phyloP scores from a whole-genome alignment of 1,140 invertebrate species.

The Drosophila virilis region DNA sequence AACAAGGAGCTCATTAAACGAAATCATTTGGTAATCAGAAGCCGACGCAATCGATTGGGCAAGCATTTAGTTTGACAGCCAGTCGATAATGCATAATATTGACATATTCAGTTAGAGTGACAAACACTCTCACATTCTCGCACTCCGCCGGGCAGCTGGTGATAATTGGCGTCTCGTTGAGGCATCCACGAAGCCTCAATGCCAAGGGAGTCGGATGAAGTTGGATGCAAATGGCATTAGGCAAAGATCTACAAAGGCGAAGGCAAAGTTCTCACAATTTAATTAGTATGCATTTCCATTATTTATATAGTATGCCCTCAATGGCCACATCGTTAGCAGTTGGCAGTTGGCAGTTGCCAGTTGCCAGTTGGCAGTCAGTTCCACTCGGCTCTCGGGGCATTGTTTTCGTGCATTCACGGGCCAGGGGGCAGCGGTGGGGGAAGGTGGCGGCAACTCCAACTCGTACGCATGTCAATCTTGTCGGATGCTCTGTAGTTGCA shows the following conservation, averaged over 20 bases:
- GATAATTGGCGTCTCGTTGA: conserved; percentile 53
- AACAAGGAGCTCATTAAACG: too few relatives aligned
- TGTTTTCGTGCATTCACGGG: conserved; percentile 31
- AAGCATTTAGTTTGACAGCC: conserved; percentile 12
- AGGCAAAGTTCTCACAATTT: conserved; percentile 65
- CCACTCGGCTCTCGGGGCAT: conserved; percentile 37
- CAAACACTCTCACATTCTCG: conserved; percentile 43
- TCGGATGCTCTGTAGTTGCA: conserved; percentile 41
- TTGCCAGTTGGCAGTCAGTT: conserved; percentile 8
- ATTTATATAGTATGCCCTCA: conserved; percentile 68
- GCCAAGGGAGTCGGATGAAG: neutral
- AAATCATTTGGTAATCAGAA: neutral
- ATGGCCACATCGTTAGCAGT: conserved; percentile 48
- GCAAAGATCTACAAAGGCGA: conserved; percentile 8
- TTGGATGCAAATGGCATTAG: conserved; percentile 53
- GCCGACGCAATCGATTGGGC: neutral
- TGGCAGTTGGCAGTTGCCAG: conserved; percentile 9
- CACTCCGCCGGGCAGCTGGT: conserved; percentile 34
- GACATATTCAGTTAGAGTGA: conserved; percentile 62
- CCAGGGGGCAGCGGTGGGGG: neutral
- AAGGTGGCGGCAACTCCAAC: conserved; percentile 1
- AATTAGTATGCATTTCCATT: conserved; percentile 72
- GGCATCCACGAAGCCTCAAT: conserved; percentile 9
- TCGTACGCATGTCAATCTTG: conserved; percentile 48
- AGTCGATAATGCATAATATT: conserved; percentile 47